phyloP scores from a whole-genome alignment of 2,113 vertebrate genomes.

The Corynorhinus townsendii region DNA sequence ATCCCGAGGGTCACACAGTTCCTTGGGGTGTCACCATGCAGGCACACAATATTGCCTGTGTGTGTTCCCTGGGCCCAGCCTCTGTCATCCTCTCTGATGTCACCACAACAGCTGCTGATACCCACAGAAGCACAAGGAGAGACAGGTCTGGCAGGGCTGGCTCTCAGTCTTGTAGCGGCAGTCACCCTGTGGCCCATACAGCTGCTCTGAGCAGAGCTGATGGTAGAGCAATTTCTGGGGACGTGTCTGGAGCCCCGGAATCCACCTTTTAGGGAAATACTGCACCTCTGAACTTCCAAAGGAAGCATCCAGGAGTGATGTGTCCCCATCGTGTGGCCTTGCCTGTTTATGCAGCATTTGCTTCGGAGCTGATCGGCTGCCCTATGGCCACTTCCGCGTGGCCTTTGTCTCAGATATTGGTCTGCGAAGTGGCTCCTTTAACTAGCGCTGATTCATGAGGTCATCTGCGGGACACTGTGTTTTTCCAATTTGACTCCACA shows the following conservation, averaged over 20 bases:
- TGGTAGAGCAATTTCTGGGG: accelerated
- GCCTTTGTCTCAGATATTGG: not conserved
- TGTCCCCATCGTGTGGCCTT: accelerated
- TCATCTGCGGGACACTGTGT: accelerated
- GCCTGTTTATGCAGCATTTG: accelerated
- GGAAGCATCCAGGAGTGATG: accelerated
- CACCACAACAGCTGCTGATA: no score
- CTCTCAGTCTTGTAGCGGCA: no score
- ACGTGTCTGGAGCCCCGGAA: accelerated
- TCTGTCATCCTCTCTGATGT: not conserved
- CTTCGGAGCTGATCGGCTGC: not conserved
- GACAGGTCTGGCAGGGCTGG: not conserved
- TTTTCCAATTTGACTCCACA: accelerated
- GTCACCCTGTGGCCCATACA: accelerated
- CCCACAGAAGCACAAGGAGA: not conserved
- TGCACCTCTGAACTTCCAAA: accelerated
- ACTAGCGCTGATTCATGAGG: accelerated
- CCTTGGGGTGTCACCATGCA: accelerated
- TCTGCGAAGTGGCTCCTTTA: not conserved
- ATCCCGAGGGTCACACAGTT: no score
- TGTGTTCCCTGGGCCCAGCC: not conserved
- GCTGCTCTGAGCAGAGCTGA: accelerated
- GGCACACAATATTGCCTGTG: not conserved
- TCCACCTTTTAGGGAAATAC: accelerated
- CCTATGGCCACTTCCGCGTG: not conserved